Evolutionary conservation across 1,140 invertebrate genomes (phyloP), one percentile per base, ranked within the genome.

Genomic region (Drosophila bocki): DNA sequence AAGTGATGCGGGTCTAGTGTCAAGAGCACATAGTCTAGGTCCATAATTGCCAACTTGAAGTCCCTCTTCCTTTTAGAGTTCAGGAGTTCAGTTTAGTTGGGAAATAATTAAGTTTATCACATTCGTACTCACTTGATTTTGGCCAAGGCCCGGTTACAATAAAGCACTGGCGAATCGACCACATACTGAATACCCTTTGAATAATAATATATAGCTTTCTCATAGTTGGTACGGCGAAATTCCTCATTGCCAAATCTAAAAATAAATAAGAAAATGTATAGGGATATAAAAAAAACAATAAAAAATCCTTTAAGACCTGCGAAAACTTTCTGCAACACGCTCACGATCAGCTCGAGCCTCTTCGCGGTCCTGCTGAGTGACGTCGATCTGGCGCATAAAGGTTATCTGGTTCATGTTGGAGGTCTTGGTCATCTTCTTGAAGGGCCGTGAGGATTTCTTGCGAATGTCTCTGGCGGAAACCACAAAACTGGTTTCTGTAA

Each of bases 381-480:
- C 29, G n/a, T 83, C 80, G 5, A 88, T 64, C 17, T 87, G 83
- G 0, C 71, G 64, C 84, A 88, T 83, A 15, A 64, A 70, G 3
- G 67, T 56, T 26, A 78, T 67, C 44, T 58, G 56, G 41, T 70
- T 83, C 9, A 61, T 12, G 2, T 77, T 87, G 0, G 51, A 22
- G 5, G 0, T 1, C 6, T 65, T 39, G 0, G 3, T 3, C 0
- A 15, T 22, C 37, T 44, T 71, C 17, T n/a, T 70, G 0, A 29
- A 32, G 5, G 39, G 33, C 7, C 32, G 15, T 3, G 32, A 56
- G 7, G 57, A 48, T 6, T 51, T 57, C 29, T 54, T 77, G 8
- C 37, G 57, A 13, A 44, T 15, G 2, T 51, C n/a, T 1, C 71
- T 53, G 3, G 42, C 3, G 0, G 47, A 12, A 1, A 57, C 80